Evolutionary conservation across 2,888 invertebrate species (phyloP).

Genomic region (Drosophila monieri): DNA sequence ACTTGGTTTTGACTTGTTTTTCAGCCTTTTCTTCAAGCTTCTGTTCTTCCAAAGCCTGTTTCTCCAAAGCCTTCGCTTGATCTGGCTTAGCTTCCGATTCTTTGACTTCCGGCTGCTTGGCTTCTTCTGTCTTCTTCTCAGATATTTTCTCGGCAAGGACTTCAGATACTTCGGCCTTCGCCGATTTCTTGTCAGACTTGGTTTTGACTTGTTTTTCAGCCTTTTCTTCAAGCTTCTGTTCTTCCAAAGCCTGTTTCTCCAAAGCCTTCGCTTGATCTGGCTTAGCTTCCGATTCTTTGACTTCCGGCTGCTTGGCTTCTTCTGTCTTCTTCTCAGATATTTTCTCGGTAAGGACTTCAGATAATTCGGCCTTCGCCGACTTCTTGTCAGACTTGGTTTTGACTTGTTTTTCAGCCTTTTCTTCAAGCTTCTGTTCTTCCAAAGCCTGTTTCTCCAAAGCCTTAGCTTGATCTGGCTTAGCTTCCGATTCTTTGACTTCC

Average conservation of each 20-base stretch:
- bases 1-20: background rate
- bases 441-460: too few species aligned
- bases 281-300: conserved; percentile 7
- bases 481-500: too few species aligned
- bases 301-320: conserved; percentile 25
- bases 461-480: too few species aligned
- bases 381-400: background rate
- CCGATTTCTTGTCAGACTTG: too few species aligned
- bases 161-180: too few species aligned
- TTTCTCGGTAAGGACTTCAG: conserved; percentile 6
- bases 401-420: background rate
- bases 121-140: too few species aligned
- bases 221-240: conserved; percentile 3
- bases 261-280: conserved; percentile 9
- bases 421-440: background rate
- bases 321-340: conserved; percentile 9
- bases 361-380: background rate
- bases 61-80: too few species aligned
- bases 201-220: too few species aligned
- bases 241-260: conserved; percentile 6
- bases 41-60: too few species aligned
- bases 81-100: too few species aligned
- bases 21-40: background rate
- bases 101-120: too few species aligned
- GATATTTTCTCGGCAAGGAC: too few species aligned